Percentiles rank a stretch among this genome's conserved stretches.
Evolutionary conservation across 2,888 invertebrate species (phyloP).

Genomic region (Brenthis hecate): DNA sequence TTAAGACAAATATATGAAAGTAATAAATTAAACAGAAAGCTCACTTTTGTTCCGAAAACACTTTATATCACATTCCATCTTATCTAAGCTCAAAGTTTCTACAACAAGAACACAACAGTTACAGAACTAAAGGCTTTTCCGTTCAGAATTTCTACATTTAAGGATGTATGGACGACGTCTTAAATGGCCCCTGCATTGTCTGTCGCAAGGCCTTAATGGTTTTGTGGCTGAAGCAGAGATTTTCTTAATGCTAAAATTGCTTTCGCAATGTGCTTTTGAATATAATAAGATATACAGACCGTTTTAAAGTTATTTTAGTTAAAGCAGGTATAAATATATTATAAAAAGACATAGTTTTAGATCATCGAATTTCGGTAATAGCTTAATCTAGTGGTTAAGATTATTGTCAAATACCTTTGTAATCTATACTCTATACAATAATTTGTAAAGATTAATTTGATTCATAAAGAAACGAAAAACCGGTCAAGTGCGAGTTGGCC

Average conservation of each 20-base stretch:
- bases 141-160: constrained; percentile 31
- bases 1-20: not conserved
- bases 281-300: not conserved
- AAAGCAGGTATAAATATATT: no score
- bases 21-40: not conserved
- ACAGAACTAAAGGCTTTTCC: constrained; percentile 30
- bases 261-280: constrained; percentile 16
- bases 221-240: constrained; percentile 37
- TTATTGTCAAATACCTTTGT: no score
- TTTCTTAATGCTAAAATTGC: constrained; percentile 35
- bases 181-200: constrained; percentile 39
- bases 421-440: no score
- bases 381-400: no score
- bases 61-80: constrained; percentile 16
- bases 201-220: constrained; percentile 36
- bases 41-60: constrained; percentile 10
- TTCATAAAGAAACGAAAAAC: no score
- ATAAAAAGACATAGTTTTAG: no score
- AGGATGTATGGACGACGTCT: constrained; percentile 38
- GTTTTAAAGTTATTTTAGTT: not conserved
- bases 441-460: no score
- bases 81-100: constrained; percentile 27
- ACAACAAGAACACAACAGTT: constrained; percentile 31
- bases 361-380: no score
- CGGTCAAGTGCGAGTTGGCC: no score